Base-by-base conservation (phyloP, 2,797 vertebrate species). In the Chrosomus eos region DNA sequence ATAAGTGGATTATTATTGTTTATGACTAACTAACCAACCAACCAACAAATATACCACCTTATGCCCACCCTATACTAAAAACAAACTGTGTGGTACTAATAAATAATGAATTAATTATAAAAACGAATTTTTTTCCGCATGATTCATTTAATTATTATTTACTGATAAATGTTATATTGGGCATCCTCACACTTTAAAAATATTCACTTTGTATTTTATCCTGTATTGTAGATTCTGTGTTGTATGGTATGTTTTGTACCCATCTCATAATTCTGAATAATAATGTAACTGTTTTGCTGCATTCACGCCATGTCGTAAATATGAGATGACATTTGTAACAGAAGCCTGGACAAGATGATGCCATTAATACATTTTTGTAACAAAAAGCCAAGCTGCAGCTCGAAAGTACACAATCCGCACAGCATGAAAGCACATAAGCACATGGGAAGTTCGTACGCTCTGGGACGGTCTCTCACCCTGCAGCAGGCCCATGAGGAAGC, bases 401-500 rank as follows among this genome's bases (percentile, higher is more conserved):
- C 13, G 7, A 71, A 43, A 43, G 11, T 60, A n/a, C 45, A 82
- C 38, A 19, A n/a, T 28, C 2, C 10, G 3, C 40, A 72, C 38
- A 36, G 40, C 9, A 19, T 36, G 28, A 36, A 40, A 58, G 51
- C 28, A 33, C 21, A 21, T 28, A 48, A 72, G 14, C 43, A 18
- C 3, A 13, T 28, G 70, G 2, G 3, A 28, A 33, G 72, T 53
- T 53, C 9, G 18, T 38, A n/a, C 28, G 16, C 64, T 21, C n/a
- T 55, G 40, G 45, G 21, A 51, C 13, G 18, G 28, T n/a, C 14
- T 10, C 94, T 95, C 90, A 99, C 98, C 98, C 96, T 99, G 98
- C 83, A 99, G 91, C 80, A 99, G 86, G 40, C 98, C 98, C 91
- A 96, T 98, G 60, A 99, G 96, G 90, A 99, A 96, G 77, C 97